Base-by-base conservation (phyloP, 1,140 invertebrate species). In the Listronotus oregonensis region DNA sequence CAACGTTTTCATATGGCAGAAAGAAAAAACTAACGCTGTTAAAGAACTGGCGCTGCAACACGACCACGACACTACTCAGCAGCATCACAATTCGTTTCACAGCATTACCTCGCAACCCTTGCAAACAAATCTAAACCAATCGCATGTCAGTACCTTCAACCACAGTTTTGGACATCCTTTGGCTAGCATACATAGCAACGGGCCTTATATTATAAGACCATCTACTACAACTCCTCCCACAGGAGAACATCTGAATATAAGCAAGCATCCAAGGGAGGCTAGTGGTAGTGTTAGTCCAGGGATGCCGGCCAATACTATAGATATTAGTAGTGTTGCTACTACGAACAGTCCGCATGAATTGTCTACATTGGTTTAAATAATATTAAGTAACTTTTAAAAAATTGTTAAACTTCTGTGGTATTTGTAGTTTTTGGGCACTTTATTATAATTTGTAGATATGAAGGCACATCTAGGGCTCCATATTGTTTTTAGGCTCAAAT, bases 1-100 rank as follows among this genome's bases (percentile, higher is more conserved):
- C 80, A 96, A 95, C 77, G 92, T 95, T 5, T 95, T 95, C 79
- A 88, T 96, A 15, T 96, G 94, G 94, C 93, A 95, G 78, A 89
- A 88, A 80, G 93, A 93, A 78, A 90, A 89, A 75, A 90, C 88
- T 0, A 88, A 81, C 75, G 82, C 78, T 57, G 83, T 73, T 21
- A 79, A 77, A 68, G 77, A 77, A 49, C 63, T 80, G 32, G 80
- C 75, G 39, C 69, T 77, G 51, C 78, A 80, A 67, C 79, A 74
- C 67, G 73, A 58, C 21, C 18, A 18, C 21, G 21, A 50, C 9
- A n/a, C 21, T 10, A 70, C 7, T 18, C 75, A 78, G 64, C 78
- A 72, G 40, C 75, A 74, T 40, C 72, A 79, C 58, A 75, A 73
- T 59, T 72, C 75, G 5, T 71, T 72, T 44, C 75, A 76, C 43